Base-by-base conservation (phyloP, 2,888 invertebrate species). In the Morinoia aosen region DNA sequence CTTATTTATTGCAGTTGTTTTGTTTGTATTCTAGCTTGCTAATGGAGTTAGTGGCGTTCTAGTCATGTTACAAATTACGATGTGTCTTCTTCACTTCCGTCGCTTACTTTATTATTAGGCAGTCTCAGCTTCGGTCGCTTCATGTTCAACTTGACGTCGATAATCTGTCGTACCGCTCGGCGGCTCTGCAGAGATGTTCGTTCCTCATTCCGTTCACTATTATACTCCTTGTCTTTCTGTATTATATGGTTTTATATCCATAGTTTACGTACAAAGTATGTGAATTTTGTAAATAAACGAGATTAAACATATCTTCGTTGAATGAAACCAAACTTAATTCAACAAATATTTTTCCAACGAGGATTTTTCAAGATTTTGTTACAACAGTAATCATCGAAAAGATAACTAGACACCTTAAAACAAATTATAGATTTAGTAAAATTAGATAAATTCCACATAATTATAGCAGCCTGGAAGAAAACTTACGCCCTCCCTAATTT, bases 41-140 rank as follows among this genome's bases (percentile, higher is more conserved):
- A 90, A 90, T 90, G 93, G 93, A 93, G 57, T 93, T 93, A 93
- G 93, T 57, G 93, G 57, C 93, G 93, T 93, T 93, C 93, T 93
- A 93, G 93, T 93, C 93, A 93, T 93, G 93, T 93, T 93, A 93
- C 93, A 93, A 93, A 33, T 57, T 93, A 93, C 93, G 57, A 57
- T 58, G 93, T 93, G 93, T 93, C 93, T 93, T 93, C 93, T 93
- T 93, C 93, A 93, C 93, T 93, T 93, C 93, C 93, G 93, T 93
- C 93, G 56, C 57, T 57, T 93, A 93, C 93, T 57, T 58, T 57
- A 93, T 90, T 90, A 90, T 48, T 90, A 90, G 40, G 90, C 48
- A 90, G 11, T 90, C 40, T 90, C 90, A 90, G 90, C 90, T 90
- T 90, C 48, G 25, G 76, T 90, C 90, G 90, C 90, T 90, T 76